Evolutionary conservation across 1,140 invertebrate genomes (phyloP).

Genomic region (Lineus longissimus): DNA sequence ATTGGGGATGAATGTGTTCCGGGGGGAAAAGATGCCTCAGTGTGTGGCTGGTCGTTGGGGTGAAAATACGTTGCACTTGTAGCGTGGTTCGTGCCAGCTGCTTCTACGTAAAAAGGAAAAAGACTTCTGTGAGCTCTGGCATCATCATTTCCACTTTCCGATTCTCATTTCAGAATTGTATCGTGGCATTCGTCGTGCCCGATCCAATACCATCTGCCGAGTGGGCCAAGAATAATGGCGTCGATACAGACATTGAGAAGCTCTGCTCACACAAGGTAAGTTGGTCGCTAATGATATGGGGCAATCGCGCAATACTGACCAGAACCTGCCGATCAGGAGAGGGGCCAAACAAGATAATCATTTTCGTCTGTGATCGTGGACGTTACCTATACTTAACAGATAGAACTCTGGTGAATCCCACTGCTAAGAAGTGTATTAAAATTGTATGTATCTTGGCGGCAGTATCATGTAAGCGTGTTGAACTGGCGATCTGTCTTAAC

Average conservation of each 20-base stretch:
- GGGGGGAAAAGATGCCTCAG: neutral
- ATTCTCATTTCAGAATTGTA: constrained; percentile 68
- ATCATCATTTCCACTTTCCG: no score
- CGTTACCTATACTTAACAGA: neutral
- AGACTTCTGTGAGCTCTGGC: no score
- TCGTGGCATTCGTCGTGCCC: constrained; percentile 90
- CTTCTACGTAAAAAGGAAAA: neutral
- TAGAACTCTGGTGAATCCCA: neutral
- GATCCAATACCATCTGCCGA: constrained; percentile 86
- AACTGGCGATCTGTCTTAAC: neutral
- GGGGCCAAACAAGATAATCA: no score
- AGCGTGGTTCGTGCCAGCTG: neutral
- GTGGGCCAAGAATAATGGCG: constrained; percentile 72
- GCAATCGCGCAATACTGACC: neutral
- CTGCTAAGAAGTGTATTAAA: no score
- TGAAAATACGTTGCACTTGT: neutral
- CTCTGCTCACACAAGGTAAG: constrained; percentile 35
- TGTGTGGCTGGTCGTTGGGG: neutral
- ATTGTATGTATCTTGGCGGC: no score
- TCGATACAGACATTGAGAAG: constrained; percentile 21
- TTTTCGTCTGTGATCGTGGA: no score
- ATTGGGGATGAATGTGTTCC: neutral
- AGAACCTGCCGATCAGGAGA: no score
- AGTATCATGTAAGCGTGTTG: neutral
- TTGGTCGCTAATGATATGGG: neutral